Percentiles rank a stretch among this genome's conserved stretches.
Evolutionary conservation across 2,888 invertebrate species (phyloP).

Genomic region (Lucinisca nassula): DNA sequence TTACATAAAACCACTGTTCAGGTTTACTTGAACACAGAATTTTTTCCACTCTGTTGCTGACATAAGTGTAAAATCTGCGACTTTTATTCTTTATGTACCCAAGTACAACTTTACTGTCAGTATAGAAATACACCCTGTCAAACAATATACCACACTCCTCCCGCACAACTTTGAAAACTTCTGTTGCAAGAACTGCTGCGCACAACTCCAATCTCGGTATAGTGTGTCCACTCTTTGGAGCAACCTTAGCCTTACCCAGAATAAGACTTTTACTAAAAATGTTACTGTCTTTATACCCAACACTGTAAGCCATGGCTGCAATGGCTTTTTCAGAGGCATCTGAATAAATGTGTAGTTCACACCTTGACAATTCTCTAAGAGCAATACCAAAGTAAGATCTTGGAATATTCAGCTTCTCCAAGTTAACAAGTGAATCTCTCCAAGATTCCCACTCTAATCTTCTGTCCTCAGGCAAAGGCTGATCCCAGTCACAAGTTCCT

Average conservation of each 20-base stretch:
- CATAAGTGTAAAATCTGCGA: slow-evolving; percentile 68
- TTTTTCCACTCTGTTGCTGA: slow-evolving; percentile 54
- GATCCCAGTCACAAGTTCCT: slow-evolving; percentile 66
- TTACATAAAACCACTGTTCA: slow-evolving; percentile 62
- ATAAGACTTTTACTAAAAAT: slow-evolving; percentile 51
- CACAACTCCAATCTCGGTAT: slow-evolving; percentile 74
- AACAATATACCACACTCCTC: slow-evolving; percentile 30
- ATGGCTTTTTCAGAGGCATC: slow-evolving; percentile 75
- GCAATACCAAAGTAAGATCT: slow-evolving; percentile 15
- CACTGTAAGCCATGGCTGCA: slow-evolving; percentile 68
- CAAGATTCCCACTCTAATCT: slow-evolving; percentile 56
- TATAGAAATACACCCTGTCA: slow-evolving; percentile 40
- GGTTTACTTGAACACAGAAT: slow-evolving; percentile 45
- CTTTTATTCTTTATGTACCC: slow-evolving; percentile 64
- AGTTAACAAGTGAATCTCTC: slow-evolving; percentile 10
- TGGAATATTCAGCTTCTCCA: slow-evolving; percentile 33
- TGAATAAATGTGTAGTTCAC: slow-evolving; percentile 52
- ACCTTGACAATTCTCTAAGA: not conserved
- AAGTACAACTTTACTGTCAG: slow-evolving; percentile 65
- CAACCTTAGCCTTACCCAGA: slow-evolving; percentile 70
- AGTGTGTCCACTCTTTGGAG: slow-evolving; percentile 61
- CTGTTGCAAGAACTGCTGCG: slow-evolving; percentile 64
- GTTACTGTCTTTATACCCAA: not conserved
- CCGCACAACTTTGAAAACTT: slow-evolving; percentile 51
- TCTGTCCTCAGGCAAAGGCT: slow-evolving; percentile 53